Conservation (phyloP, 1,140 invertebrate genomes). For the Pogonus chalceus region DNA sequence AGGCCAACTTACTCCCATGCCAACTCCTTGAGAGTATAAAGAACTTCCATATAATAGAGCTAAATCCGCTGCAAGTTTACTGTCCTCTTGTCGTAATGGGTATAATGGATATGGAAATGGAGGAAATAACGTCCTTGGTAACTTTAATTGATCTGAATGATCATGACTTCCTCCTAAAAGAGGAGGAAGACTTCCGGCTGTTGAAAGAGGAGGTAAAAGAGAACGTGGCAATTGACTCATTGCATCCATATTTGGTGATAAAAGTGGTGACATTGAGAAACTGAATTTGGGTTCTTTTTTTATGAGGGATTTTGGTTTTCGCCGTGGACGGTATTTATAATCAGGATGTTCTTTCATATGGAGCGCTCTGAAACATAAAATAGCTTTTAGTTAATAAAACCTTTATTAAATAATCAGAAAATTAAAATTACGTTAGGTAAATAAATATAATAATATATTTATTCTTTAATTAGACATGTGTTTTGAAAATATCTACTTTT, state of each 20-base stretch:
- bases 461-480: too few relatives aligned
- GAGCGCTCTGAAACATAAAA: slow-evolving; percentile 57
- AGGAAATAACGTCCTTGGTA: slow-evolving; percentile 54
- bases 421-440: too few relatives aligned
- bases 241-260: slow-evolving; percentile 40
- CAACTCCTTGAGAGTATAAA: slow-evolving; percentile 30
- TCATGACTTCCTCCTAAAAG: slow-evolving; percentile 46
- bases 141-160: slow-evolving; percentile 48
- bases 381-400: too few relatives aligned
- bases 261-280: slow-evolving; percentile 51
- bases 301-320: slow-evolving; percentile 75
- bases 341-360: slow-evolving; percentile 97
- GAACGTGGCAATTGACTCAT: slow-evolving; percentile 44
- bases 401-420: too few relatives aligned
- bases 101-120: slow-evolving; percentile 61
- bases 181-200: slow-evolving; percentile 36
- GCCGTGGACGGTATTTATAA: slow-evolving; percentile 86
- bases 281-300: slow-evolving; percentile 68
- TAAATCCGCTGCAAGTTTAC: slow-evolving; percentile 53
- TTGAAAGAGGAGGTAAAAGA: slow-evolving; percentile 48
- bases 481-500: too few relatives aligned
- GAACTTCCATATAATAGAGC: slow-evolving; percentile 39
- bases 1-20: slow-evolving; percentile 32
- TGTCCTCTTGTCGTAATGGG: slow-evolving; percentile 53
- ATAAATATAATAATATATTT: too few relatives aligned